Evolutionary conservation across 2,113 vertebrate genomes (phyloP), one percentile per base, ranked within the genome.

Genomic region (Cathartes aura): DNA sequence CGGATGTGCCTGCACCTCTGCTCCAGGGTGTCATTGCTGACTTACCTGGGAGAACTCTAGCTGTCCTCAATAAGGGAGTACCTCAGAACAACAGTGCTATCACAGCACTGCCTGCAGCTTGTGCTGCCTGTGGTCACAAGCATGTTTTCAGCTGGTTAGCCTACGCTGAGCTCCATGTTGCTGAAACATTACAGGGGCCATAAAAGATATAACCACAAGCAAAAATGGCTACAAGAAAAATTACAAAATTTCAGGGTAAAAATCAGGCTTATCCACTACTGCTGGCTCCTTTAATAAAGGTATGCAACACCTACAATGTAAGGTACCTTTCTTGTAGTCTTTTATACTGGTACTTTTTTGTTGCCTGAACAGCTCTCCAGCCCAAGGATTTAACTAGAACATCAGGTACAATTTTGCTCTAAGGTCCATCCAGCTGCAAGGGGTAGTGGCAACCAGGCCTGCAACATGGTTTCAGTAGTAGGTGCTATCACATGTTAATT

Each of bases 71-170:
- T 4, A 29, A 34, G 11, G 47, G 10, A 16, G 16, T 45, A 26
- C 7, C 36, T 68, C 29, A 56, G 47, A 36, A 36, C 8, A 58
- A 0, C 24, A 22, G 1, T 1, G 0, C 38, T 27, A 56, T 9
- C 18, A 17, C 60, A 71, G 47, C 52, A 34, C 27, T 27, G 52
- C 32, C 43, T 70, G 30, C 36, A 55, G 20, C 63, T 16, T 20
- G 15, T 34, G 38, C 38, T 64, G 22, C 26, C 14, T 2, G 2
- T 17, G 29, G 21, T 21, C 75, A 73, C 6, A 30, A 8, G 15
- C n/a, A 9, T 34, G 9, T 8, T 20, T 45, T 63, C 87, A 68
- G 18, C 17, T 47, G 30, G 32, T 50, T 55, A 60, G 42, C 30
- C 52, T 9, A 1, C 4, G 12, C 21, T 76, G 43, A 62, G 30